These are phyloP conservation scores for Meda fulgida DNA, from an alignment of 2,797 vertebrate species.

Conservation along the genomic window DNA sequence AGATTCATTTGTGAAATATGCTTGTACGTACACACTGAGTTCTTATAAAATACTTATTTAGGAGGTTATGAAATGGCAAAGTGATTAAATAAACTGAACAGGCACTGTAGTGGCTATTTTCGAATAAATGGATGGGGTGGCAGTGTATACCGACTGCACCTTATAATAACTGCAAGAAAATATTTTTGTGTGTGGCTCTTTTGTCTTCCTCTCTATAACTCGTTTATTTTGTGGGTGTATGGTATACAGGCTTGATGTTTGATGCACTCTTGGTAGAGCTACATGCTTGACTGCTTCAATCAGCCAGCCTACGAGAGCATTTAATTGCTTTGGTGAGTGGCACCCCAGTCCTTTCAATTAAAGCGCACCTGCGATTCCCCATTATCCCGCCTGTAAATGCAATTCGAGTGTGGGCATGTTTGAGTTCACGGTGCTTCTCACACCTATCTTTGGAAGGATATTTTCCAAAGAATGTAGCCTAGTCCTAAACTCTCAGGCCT, in stretches of 20 bases:
- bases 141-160: background rate
- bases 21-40: background rate
- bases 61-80: background rate
- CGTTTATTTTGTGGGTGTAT: constrained; percentile 30
- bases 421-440: constrained; percentile 28
- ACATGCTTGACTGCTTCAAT: constrained; percentile 72
- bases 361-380: constrained; percentile 69
- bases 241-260: constrained; percentile 58
- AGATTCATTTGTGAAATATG: constrained; percentile 1
- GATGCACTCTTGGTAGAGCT: constrained; percentile 44
- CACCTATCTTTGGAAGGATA: constrained; percentile 32
- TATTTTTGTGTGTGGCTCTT: background rate
- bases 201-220: background rate
- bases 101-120: background rate
- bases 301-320: constrained; percentile 70
- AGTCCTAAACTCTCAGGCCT: constrained; percentile 31
- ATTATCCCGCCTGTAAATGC: constrained; percentile 48
- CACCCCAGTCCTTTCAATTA: constrained; percentile 72
- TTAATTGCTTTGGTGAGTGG: constrained; percentile 76
- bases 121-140: background rate
- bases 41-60: background rate
- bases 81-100: constrained; percentile 5
- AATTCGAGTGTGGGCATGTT: constrained; percentile 47
- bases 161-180: constrained; percentile 13
- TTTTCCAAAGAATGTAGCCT: constrained; percentile 25